Evolutionary conservation across 2,113 vertebrate species (phyloP).

Genomic region (Chunga burmeisteri): DNA sequence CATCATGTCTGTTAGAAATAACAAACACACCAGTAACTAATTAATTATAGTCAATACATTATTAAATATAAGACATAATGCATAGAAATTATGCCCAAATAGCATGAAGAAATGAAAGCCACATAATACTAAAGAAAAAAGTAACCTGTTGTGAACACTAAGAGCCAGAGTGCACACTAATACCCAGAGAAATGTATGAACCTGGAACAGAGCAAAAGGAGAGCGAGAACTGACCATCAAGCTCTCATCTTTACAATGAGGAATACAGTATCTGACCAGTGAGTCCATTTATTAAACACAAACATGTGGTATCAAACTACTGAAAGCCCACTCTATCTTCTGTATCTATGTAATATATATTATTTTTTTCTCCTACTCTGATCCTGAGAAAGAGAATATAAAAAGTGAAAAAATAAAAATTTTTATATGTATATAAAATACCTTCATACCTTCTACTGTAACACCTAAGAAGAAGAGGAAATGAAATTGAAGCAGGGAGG

Average conservation of each 20-base stretch:
- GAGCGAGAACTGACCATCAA: not conserved
- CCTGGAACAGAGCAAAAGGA: not conserved
- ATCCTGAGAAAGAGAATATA: not conserved
- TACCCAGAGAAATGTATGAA: fast-evolving
- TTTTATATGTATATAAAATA: not conserved
- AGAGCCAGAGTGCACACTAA: not conserved
- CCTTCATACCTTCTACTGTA: not conserved
- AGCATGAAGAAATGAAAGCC: not conserved
- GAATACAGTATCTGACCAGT: not conserved
- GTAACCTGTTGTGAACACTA: not conserved
- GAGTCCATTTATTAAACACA: not conserved
- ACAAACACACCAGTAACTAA: not conserved
- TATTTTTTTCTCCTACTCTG: not conserved
- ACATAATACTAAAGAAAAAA: not conserved
- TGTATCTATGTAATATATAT: not conserved
- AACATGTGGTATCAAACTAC: not conserved
- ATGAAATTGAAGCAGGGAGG: not conserved
- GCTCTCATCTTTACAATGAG: not conserved
- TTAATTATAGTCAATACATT: not conserved
- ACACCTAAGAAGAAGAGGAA: not conserved
- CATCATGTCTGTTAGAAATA: not conserved
- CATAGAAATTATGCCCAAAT: not conserved
- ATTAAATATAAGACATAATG: not conserved
- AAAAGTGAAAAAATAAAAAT: not conserved
- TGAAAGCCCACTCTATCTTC: not conserved